Evolutionary conservation across 2,113 vertebrate species (phyloP).

Genomic region (Hyperopisus bebe): DNA sequence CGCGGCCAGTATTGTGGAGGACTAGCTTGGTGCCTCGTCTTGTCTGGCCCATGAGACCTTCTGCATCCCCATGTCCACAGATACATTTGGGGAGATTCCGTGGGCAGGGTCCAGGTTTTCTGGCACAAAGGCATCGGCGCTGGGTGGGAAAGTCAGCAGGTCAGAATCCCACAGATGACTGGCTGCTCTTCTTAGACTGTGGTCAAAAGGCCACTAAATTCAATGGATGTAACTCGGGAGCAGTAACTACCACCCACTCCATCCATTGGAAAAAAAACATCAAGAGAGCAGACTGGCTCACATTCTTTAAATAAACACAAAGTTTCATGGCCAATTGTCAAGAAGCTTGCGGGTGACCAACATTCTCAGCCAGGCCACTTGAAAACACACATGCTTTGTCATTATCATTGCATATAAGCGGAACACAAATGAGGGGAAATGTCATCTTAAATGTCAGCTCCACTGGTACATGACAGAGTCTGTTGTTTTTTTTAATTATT

Average conservation of each 20-base stretch:
- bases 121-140: background rate
- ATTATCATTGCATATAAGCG: background rate
- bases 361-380: background rate
- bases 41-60: background rate
- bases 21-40: background rate
- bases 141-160: background rate
- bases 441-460: background rate
- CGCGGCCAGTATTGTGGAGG: background rate
- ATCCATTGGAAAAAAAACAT: background rate
- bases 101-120: background rate
- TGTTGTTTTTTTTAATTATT: conserved; percentile 7
- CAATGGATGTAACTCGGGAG: background rate
- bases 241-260: background rate
- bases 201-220: background rate
- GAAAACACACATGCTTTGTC: background rate
- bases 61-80: background rate
- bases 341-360: background rate
- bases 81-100: background rate
- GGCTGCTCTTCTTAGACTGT: background rate
- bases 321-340: background rate
- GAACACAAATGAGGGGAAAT: background rate
- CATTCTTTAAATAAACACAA: background rate
- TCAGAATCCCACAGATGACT: background rate
- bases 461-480: background rate
- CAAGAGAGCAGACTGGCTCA: background rate